Evolutionary conservation across 1,140 invertebrate species (phyloP).

Genomic region (Liolophura sinensis): DNA sequence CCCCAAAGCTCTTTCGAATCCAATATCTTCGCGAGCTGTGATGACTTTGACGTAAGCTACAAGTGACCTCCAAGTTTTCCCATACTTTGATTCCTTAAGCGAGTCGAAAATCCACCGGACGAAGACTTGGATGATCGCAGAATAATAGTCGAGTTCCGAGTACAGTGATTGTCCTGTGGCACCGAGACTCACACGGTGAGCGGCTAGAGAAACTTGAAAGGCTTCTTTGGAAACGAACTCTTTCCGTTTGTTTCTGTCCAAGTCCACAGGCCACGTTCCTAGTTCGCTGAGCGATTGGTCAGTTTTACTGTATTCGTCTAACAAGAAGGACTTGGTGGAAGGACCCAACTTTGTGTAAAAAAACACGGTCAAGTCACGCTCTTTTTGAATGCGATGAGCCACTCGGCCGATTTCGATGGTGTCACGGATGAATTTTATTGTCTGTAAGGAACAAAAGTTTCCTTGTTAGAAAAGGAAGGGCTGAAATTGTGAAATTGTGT

Average conservation of each 20-base stretch:
- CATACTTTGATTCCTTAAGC: slow-evolving; percentile 14
- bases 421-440: slow-evolving; percentile 11
- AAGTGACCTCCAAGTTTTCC: slow-evolving; percentile 20
- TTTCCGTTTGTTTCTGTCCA: too few relatives aligned
- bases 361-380: slow-evolving; percentile 34
- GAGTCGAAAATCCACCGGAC: slow-evolving; percentile 30
- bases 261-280: too few relatives aligned
- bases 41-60: slow-evolving; percentile 24
- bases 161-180: too few relatives aligned
- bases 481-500: too few relatives aligned
- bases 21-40: slow-evolving; percentile 19
- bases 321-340: too few relatives aligned
- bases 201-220: too few relatives aligned
- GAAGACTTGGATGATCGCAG: slow-evolving; percentile 24
- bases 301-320: too few relatives aligned
- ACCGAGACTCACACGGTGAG: too few relatives aligned
- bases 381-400: slow-evolving; percentile 29
- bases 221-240: too few relatives aligned
- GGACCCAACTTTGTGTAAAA: slow-evolving; percentile 8
- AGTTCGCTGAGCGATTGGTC: too few relatives aligned
- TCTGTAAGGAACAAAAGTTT: too few relatives aligned
- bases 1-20: slow-evolving; percentile 23
- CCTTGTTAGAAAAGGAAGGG: too few relatives aligned
- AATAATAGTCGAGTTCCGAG: slow-evolving; percentile 27
- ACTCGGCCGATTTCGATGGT: slow-evolving; percentile 25